A percentile compares a stretch with the other conserved stretches of the same genome.
Conservation (phyloP, 2,888 invertebrate species). For the Synergus gifuensis region DNA sequence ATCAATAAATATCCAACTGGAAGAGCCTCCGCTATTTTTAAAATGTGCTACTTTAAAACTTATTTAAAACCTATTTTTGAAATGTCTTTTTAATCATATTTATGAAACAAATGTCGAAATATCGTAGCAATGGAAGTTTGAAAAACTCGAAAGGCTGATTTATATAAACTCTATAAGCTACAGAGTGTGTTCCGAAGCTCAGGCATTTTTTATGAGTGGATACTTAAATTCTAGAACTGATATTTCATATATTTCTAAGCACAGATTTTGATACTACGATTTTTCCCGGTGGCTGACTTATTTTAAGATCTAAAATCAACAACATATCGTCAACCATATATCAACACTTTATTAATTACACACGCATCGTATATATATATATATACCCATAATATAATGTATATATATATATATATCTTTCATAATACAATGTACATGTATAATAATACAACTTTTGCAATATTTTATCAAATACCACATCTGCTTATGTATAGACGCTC, state of each 20-base stretch:
- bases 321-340: constrained; percentile 67
- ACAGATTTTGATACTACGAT: background rate
- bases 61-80: background rate
- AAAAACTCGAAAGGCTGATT: constrained; percentile 31
- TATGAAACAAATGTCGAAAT: background rate
- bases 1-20: background rate
- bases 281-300: background rate
- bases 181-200: constrained; percentile 12
- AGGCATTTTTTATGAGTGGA: constrained; percentile 19
- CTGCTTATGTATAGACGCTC: constrained; percentile 55
- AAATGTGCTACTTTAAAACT: background rate
- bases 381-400: constrained; percentile 64
- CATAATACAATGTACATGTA: constrained; percentile 66
- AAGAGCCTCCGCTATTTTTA: background rate
- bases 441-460: constrained; percentile 61
- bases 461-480: constrained; percentile 54
- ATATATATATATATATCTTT: constrained; percentile 54
- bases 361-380: constrained; percentile 70
- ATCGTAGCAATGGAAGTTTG: background rate
- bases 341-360: constrained; percentile 73
- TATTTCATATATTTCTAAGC: background rate
- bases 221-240: constrained; percentile 24
- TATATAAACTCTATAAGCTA: background rate
- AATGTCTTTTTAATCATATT: background rate
- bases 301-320: background rate